These are phyloP conservation scores for Brachionus paranguensis DNA, from an alignment of 1,140 invertebrate species.

Conservation along the genomic window DNA sequence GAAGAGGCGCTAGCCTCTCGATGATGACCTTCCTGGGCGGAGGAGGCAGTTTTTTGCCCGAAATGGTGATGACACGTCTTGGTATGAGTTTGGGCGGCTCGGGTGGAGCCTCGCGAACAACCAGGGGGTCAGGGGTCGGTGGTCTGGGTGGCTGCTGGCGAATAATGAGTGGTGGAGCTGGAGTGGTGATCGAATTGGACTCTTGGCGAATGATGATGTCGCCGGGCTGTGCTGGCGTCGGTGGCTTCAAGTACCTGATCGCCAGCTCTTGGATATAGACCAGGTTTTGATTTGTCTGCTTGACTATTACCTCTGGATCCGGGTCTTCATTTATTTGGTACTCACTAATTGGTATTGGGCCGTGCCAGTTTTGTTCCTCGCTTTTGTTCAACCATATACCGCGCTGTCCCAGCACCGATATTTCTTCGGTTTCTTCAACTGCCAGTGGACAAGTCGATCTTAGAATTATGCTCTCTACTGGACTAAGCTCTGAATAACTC, in stretches of 20 bases:
- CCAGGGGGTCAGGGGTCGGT: constrained; percentile 25
- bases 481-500: constrained; percentile 11
- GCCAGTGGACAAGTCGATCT: not conserved
- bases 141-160: constrained; percentile 34
- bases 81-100: not conserved
- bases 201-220: constrained; percentile 34
- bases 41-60: not conserved
- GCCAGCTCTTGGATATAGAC: constrained; percentile 36
- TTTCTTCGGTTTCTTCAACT: constrained; percentile 10
- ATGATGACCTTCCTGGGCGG: constrained; percentile 40
- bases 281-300: not conserved
- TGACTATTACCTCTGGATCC: constrained; percentile 24
- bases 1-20: constrained; percentile 31
- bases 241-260: constrained; percentile 37
- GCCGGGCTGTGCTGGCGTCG: constrained; percentile 35
- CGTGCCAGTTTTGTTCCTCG: constrained; percentile 8
- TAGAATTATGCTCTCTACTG: not conserved
- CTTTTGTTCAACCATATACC: constrained; percentile 32
- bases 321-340: constrained; percentile 38
- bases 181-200: not conserved
- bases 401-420: constrained; percentile 27
- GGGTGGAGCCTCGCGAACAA: constrained; percentile 39
- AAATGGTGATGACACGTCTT: constrained; percentile 6
- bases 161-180: constrained; percentile 40
- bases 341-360: not conserved